Evolutionary conservation across 2,113 vertebrate genomes (phyloP), one percentile per base, ranked within the genome.

Genomic region (Chionis minor): DNA sequence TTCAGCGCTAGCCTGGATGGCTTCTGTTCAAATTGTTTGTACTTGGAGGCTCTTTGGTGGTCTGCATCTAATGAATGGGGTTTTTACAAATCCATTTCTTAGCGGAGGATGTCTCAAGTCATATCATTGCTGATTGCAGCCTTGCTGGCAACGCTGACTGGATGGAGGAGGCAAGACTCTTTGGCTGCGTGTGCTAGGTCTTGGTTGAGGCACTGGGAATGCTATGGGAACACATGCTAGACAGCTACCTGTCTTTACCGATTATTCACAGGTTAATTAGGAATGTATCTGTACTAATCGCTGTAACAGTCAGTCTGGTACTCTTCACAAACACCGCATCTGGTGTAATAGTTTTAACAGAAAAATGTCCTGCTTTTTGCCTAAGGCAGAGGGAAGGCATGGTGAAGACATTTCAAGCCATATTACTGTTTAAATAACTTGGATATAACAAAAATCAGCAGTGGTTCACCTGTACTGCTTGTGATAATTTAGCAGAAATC

Each of bases 371-470:
- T 32, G 24, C 7, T 45, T 71, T 17, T 71, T 59, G 54, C 8
- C 23, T 49, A 61, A 66, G 0, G 3, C 30, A 91, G 63, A 86
- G 24, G 27, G 33, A 71, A 81, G 73, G 6, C 3, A 1, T 8
- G 9, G 14, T 21, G 21, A 66, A 91, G 51, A 52, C 49, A 72
- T 59, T 73, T 84, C 75, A 96, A 69, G 49, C 13, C 26, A 13
- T 62, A 59, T 32, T 71, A 51, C 32, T 65, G 18, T 71, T 92
- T 78, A 54, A 78, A 21, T 74, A 91, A 89, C 42, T 73, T 55
- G 44, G 28, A 44, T 92, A 63, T 40, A 67, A 96, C 59, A 67
- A 63, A 77, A 90, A 63, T 77, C 28, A 92, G 58, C 10, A 88
- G 21, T 18, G 18, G 79, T 28, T 93, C 84, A 85, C 45, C 56